These are phyloP conservation scores for Neodiprion virginianus DNA, from an alignment of 1,140 invertebrate species.

Conservation along the genomic window DNA sequence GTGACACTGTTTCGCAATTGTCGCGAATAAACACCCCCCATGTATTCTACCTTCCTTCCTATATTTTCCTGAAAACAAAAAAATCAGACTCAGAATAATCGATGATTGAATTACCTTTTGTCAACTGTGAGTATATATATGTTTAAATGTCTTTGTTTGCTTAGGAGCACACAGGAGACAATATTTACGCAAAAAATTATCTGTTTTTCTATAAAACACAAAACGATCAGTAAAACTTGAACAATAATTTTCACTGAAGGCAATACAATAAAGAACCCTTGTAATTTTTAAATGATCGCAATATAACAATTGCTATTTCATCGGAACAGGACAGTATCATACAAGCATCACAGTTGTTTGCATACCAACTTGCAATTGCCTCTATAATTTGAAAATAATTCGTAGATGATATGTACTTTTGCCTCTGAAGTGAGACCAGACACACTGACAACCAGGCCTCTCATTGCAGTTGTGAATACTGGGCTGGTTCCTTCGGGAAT, in stretches of 20 bases:
- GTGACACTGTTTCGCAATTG: slow-evolving; percentile 77
- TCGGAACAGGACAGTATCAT: not conserved
- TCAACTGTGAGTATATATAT: slow-evolving; percentile 15
- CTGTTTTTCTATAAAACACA: too few species aligned
- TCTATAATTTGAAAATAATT: not conserved
- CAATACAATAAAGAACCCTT: too few species aligned
- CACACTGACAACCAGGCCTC: slow-evolving; percentile 73
- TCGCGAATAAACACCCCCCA: slow-evolving; percentile 81
- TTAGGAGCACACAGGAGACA: too few species aligned
- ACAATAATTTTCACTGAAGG: too few species aligned
- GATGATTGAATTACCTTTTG: not conserved
- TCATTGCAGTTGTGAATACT: slow-evolving; percentile 84
- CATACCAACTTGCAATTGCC: not conserved
- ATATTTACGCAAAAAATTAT: too few species aligned
- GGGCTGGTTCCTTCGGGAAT: slow-evolving; percentile 78
- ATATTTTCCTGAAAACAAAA: slow-evolving; percentile 66
- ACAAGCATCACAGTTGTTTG: not conserved
- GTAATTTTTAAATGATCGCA: not conserved
- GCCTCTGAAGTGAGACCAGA: slow-evolving; percentile 70
- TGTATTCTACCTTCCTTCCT: slow-evolving; percentile 75
- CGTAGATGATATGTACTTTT: slow-evolving; percentile 64
- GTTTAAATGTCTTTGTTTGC: not conserved
- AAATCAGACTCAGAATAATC: too few species aligned
- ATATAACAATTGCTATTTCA: not conserved
- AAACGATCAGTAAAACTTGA: too few species aligned